Conservation (phyloP, 2,113 vertebrate species). For the Cygnus atratus region DNA sequence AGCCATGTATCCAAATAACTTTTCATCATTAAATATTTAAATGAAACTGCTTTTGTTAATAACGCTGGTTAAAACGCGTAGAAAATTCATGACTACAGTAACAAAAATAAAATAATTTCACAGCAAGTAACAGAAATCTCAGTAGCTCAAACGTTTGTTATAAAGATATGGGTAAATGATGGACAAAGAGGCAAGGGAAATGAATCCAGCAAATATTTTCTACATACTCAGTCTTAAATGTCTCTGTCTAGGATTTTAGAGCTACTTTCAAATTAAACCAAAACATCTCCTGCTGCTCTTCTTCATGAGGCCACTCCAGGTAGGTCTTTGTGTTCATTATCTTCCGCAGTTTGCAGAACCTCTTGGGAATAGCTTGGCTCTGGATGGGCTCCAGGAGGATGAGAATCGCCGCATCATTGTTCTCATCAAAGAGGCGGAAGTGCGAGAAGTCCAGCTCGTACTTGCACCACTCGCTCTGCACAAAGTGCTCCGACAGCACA, state of each 20-base stretch:
- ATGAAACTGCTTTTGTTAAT: not conserved
- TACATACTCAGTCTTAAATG: not conserved
- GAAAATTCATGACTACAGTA: not conserved
- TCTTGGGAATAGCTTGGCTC: conserved; percentile 83
- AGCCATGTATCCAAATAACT: not conserved
- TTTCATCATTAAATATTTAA: not conserved
- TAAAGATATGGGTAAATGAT: not conserved
- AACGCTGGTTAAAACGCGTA: not conserved
- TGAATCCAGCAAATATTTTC: not conserved
- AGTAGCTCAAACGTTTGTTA: not conserved
- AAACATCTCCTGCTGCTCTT: conserved; percentile 70
- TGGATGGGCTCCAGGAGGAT: conserved; percentile 87
- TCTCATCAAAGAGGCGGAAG: conserved; percentile 88
- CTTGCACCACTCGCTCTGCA: conserved; percentile 92
- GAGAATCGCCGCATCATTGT: conserved; percentile 79
- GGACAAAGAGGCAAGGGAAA: not conserved
- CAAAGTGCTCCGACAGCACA: conserved; percentile 88
- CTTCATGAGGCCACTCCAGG: conserved; percentile 85
- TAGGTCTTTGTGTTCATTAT: conserved; percentile 91
- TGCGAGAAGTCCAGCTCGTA: conserved; percentile 94
- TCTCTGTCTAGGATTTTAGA: conserved; percentile 54
- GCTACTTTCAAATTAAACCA: conserved; percentile 84
- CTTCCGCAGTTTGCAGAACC: conserved; percentile 86
- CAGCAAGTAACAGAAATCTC: not conserved
- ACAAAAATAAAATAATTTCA: not conserved